Evolutionary conservation across 1,140 invertebrate species (phyloP), one percentile per base, ranked within the genome.

Genomic region (Cylas formicarius): DNA sequence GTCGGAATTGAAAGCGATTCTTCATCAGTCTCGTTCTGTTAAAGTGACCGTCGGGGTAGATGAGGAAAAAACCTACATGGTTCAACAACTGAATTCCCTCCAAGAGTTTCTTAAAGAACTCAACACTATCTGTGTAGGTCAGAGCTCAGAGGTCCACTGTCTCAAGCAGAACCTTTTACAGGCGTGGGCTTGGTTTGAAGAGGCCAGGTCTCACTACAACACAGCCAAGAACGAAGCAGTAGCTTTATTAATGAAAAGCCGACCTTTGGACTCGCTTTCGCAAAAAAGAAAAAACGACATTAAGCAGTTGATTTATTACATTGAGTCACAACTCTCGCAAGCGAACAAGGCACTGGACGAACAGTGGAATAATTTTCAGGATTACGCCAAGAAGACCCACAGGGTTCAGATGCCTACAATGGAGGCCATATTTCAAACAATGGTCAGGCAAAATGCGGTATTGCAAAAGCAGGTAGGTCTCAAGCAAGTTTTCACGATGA

Each of bases 401-500:
- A 65, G 61, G 43, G 62, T 70, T 57, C 68, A 68, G 53, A 74
- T 78, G 50, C 74, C 75, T 2, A 76, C 73, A 2, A 55, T 82
- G 46, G 80, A 83, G 56, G 71, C 75, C 18, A 74, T 83, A 3
- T 83, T 81, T 60, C 76, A 81, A 57, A 72, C 77, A 0, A 67
- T 83, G 44, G 73, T 79, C 7, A 72, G 70, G 21, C 76, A 82
- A 24, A 74, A 75, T 48, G 77, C 78, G 37, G 70, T 77, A 10
- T 51, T 78, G 2, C 67, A 70, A 11, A 67, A 73, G 32, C 76
- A 80, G 40, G 56, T 58, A 45, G 36, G 29, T 39, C n/a, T n/a
- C n/a, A n/a, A n/a, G n/a, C n/a, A n/a, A n/a, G n/a, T n/a, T n/a
- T n/a, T n/a, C n/a, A n/a, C n/a, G n/a, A n/a, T n/a, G n/a, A n/a